These are phyloP conservation scores for Apeltes quadracus DNA, from an alignment of 2,113 vertebrate genomes.

Conservation along the genomic window DNA sequence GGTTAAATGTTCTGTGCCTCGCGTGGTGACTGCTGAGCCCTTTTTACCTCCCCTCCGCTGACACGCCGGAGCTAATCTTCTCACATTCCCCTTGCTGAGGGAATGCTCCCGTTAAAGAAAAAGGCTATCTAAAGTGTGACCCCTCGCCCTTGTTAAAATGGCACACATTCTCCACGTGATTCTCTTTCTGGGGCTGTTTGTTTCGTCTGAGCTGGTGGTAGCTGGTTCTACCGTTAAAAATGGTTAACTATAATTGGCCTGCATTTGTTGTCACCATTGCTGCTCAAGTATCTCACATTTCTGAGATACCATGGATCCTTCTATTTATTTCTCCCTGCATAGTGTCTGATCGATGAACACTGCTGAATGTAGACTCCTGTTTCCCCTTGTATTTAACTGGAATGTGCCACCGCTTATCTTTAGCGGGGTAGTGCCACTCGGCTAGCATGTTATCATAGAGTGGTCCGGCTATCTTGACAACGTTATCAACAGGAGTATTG, in stretches of 20 bases:
- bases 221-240: slow-evolving; percentile 71
- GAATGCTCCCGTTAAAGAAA: slow-evolving; percentile 79
- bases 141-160: slow-evolving; percentile 74
- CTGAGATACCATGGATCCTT: slow-evolving; percentile 45
- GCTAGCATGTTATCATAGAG: neutral
- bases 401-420: slow-evolving; percentile 58
- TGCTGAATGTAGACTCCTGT: slow-evolving; percentile 57
- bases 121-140: slow-evolving; percentile 80
- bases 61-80: slow-evolving; percentile 76
- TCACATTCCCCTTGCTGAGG: slow-evolving; percentile 75
- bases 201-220: slow-evolving; percentile 56
- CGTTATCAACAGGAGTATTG: slow-evolving; percentile 1
- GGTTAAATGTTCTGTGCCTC: slow-evolving; percentile 72
- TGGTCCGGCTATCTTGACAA: neutral
- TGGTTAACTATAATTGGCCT: slow-evolving; percentile 64
- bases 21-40: slow-evolving; percentile 54
- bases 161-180: slow-evolving; percentile 68
- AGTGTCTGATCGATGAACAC: slow-evolving; percentile 52
- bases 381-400: slow-evolving; percentile 69
- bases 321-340: slow-evolving; percentile 64
- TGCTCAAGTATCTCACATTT: slow-evolving; percentile 61
- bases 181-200: slow-evolving; percentile 65
- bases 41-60: slow-evolving; percentile 52
- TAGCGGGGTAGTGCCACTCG: slow-evolving; percentile 14
- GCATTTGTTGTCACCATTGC: slow-evolving; percentile 56